Evolutionary conservation across 1,140 invertebrate species (phyloP), one percentile per base, ranked within the genome.

Genomic region (Heliconius melpomene): DNA sequence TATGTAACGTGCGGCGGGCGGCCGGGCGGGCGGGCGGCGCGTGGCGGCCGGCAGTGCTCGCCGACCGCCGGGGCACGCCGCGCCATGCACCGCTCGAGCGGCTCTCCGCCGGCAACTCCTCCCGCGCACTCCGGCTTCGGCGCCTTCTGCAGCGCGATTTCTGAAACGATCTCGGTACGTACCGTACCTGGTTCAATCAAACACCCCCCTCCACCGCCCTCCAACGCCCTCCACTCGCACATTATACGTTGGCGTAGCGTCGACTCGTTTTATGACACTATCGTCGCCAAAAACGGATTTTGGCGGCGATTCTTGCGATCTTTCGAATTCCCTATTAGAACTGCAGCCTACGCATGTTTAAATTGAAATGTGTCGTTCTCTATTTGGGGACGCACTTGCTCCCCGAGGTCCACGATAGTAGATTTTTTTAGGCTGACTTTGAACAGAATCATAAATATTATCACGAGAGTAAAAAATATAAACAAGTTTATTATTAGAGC

Each of bases 401-500:
- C 76, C 72, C 80, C 89, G 87, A 90, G 89, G 89, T 87, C 84
- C 77, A 66, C 72, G 76, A 40, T 81, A 52, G 77, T 74, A 76
- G 71, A 78, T 54, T 80, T 79, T 60, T 78, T 72, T 78, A 79
- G 81, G 79, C 80, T 79, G 79, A 72, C 82, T 85, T 83, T 83
- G 75, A 78, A 86, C 71, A 84, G 83, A 88, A 87, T 91, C 81
- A 82, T 84, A 91, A 88, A 88, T 92, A 87, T 91, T 88, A 88
- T 89, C 86, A 88, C 85, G 86, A 82, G 86, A 91, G 89, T 90
- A 92, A 93, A 93, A 86, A 94, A 94, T 93, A 93, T 94, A 94
- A 94, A 94, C 93, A 94, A 92, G 92, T 92, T 93, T 94, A 94
- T 93, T 90, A 93, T 93, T 94, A 93, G 93, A 93, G 91, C 91